phyloP scores from a whole-genome alignment of 2,113 vertebrate species.

The Heterotis niloticus region DNA sequence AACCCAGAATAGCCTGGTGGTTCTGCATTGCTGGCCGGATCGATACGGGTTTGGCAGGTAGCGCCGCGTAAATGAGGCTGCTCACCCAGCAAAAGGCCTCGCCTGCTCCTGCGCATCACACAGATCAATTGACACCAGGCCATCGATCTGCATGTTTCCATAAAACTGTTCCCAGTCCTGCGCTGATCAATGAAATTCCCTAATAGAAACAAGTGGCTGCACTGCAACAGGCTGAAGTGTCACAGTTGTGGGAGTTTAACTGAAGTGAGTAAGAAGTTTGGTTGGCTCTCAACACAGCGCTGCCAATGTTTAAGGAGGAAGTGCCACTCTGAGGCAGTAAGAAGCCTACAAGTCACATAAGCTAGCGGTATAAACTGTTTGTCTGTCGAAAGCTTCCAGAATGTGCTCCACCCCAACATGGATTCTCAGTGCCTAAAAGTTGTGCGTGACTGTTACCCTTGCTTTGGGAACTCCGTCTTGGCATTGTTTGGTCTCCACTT shows the following conservation, averaged over 20 bases:
- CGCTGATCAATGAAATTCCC: conserved; percentile 39
- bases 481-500: no score
- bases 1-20: conserved; percentile 37
- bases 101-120: conserved; percentile 34
- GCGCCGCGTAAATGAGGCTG: conserved; percentile 41
- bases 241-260: background rate
- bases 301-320: background rate
- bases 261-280: background rate
- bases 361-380: no score
- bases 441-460: no score
- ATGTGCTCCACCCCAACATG: no score
- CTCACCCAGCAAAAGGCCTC: conserved; percentile 41
- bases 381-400: no score
- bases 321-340: background rate
- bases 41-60: conserved; percentile 55
- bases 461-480: no score
- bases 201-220: conserved; percentile 49
- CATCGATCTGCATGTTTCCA: conserved; percentile 61
- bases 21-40: conserved; percentile 43
- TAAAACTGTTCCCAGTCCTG: conserved; percentile 43
- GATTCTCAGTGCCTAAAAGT: no score
- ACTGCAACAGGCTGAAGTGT: conserved; percentile 23
- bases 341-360: no score
- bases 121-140: conserved; percentile 39
- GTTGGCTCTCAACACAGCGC: background rate